Evolutionary conservation across 2,113 vertebrate species (phyloP), one percentile per base, ranked within the genome.

Genomic region (Mormyrus iriodes): DNA sequence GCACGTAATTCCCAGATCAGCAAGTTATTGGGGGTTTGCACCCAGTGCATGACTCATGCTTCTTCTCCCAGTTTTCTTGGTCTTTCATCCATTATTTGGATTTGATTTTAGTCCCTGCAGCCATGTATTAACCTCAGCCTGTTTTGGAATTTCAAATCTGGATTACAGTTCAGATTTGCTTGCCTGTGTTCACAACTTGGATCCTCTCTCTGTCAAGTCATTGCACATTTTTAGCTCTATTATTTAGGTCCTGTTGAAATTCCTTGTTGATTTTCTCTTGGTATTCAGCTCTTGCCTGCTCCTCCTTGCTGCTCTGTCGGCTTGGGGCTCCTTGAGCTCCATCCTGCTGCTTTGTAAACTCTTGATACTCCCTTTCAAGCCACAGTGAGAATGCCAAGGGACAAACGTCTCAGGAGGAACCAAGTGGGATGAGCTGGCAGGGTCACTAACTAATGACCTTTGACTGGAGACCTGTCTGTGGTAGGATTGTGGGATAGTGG

Each of bases 331-430:
- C 49, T 69, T 44, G 65, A 86, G 85, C 86, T 46, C 53, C 83
- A 7, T 51, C 31, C 53, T n/a, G 31, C 87, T 82, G 61, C 53
- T 88, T 19, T 85, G 53, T 31, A 61, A 46, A 85, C 35, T 83
- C 84, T 24, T 89, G 88, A 90, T 90, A 76, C 88, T 90, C 88
- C 69, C 52, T 93, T 91, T 92, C 90, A 92, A 92, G 91, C 91
- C 83, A 53, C 89, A 83, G 85, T 90, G 88, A 85, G 79, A 46
- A 85, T 55, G 65, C 35, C 15, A 13, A 39, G 49, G 44, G 73
- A 35, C 31, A 48, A 86, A 21, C 82, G 51, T 69, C 35, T 39
- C 9, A 31, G 61, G 35, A 15, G 35, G 15, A 82, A 76, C 39
- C 61, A 48, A 85, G n/a, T 19, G 51, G 31, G 61, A 46, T 44